Base-by-base conservation (phyloP, 2,888 invertebrate species). In the Tachystola acroxantha region DNA sequence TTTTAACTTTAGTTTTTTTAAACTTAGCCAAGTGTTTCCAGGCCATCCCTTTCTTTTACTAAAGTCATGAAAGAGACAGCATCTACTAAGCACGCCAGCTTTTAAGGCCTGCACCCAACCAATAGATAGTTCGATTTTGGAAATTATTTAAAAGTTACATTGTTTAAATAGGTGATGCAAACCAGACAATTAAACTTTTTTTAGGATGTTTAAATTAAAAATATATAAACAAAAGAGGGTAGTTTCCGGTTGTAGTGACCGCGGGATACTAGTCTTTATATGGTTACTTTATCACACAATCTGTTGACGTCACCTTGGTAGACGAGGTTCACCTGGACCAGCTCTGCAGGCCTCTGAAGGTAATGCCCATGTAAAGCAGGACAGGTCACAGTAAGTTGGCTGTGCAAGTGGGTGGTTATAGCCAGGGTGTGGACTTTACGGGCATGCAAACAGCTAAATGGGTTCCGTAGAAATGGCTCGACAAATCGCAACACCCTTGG, bases 351-450 rank as follows among this genome's bases (percentile, higher is more conserved):
- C 35, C 64, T 46, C 35, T 48, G 25, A 41, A 29, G 36, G 37
- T 29, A 41, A 40, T 32, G 33, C 22, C 32, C 13, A 32, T 40
- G 42, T 40, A 46, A 53, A 52, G 42, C 39, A 48, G 34, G 51
- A 44, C 40, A 39, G 67, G 35, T 63, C 77, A 42, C 31, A 10
- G 22, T 49, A 65, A 20, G 48, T 12, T 73, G 73, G 81, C 39
- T 41, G 39, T 39, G 45, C 38, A 40, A 50, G 53, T 57, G 60
- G 64, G 65, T 61, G 69, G 69, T 60, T 57, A 64, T 55, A 48
- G 52, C 42, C 46, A 71, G 78, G 84, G 82, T 66, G 84, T 78
- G 82, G 71, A 67, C 55, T 80, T 78, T 79, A 81, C 67, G 68
- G 65, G 55, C 75, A 74, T 72, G 77, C 79, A 80, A 84, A 84